Evolutionary conservation across 1,140 invertebrate species (phyloP).

Genomic region (Caerostris extrusa): DNA sequence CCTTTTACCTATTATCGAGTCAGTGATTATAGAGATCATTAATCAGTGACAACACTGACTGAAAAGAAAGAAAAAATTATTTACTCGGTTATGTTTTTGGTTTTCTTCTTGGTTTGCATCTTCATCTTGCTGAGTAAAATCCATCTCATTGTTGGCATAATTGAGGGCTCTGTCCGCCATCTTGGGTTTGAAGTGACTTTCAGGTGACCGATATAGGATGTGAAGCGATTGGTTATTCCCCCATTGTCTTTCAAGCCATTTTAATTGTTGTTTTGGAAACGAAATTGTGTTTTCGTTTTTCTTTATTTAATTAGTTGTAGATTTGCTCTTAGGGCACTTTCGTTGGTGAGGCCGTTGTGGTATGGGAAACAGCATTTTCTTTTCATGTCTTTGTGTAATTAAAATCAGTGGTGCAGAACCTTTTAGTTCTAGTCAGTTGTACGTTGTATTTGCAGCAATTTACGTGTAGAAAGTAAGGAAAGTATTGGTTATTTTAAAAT

Average conservation of each 20-base stretch:
- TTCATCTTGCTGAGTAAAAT: background rate
- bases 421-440: background rate
- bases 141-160: constrained; percentile 42
- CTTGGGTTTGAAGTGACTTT: background rate
- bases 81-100: background rate
- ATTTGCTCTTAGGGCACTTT: constrained; percentile 14
- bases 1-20: background rate
- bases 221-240: background rate
- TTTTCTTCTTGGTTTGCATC: background rate
- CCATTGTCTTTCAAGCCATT: constrained; percentile 10
- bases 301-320: background rate
- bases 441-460: background rate
- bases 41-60: constrained; percentile 24
- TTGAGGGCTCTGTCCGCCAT: background rate
- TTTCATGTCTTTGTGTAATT: background rate
- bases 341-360: background rate
- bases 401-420: background rate
- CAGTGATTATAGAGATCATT: constrained; percentile 42
- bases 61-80: background rate
- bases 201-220: constrained; percentile 28
- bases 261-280: constrained; percentile 6
- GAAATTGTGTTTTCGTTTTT: background rate
- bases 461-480: background rate
- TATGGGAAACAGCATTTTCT: background rate
- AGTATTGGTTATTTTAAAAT: background rate